phyloP scores from a whole-genome alignment of 37 sponge, comb jelly and placozoan species.

The Hexactinellida sp. region DNA sequence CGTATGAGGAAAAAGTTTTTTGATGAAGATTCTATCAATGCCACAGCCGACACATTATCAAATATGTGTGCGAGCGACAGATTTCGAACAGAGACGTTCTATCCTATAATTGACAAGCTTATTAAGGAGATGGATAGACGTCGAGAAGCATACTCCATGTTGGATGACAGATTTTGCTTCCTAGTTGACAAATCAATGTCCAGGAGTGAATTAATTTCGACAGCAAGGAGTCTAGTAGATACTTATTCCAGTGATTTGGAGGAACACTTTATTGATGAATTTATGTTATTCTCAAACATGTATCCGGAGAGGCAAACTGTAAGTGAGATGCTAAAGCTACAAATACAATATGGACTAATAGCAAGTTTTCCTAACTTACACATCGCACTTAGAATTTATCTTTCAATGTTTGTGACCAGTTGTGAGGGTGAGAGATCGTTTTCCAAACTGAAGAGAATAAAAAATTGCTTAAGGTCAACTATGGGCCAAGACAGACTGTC shows the following conservation, averaged over 20 bases:
- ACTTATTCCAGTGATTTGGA: neutral
- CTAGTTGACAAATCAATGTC: neutral
- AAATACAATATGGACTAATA: neutral
- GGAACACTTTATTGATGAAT: neutral
- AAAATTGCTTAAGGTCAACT: conserved; percentile 10
- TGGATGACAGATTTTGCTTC: neutral
- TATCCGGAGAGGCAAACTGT: neutral
- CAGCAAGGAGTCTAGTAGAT: neutral
- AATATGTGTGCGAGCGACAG: neutral
- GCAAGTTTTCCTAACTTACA: neutral
- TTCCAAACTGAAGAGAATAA: neutral
- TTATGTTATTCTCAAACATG: neutral
- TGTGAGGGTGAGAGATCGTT: conserved; percentile 2
- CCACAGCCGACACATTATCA: neutral
- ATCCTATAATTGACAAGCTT: neutral
- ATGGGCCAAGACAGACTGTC: conserved; percentile 1
- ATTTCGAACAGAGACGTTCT: neutral
- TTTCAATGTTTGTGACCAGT: neutral
- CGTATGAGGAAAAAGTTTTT: neutral
- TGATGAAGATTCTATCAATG: neutral
- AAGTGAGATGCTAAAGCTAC: neutral
- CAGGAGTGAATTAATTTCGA: neutral
- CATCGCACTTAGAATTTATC: neutral
- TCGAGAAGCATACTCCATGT: neutral
- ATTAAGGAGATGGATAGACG: neutral